These are phyloP conservation scores for Ifrita kowaldi DNA, from an alignment of 2,113 vertebrate genomes.

Conservation along the genomic window DNA sequence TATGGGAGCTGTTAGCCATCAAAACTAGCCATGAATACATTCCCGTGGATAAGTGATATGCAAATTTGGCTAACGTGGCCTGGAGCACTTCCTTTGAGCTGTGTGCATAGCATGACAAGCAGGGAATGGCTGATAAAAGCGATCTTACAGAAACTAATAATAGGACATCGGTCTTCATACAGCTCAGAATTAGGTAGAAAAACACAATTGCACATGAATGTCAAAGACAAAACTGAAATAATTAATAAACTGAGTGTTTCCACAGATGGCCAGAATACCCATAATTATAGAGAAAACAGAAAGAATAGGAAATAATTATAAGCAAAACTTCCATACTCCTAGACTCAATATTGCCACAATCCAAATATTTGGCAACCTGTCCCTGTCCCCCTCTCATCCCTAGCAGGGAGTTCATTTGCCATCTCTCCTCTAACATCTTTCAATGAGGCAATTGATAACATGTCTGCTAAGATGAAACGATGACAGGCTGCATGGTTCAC, in stretches of 20 bases:
- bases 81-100: neutral
- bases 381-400: fast-evolving
- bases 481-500: neutral
- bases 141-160: neutral
- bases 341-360: neutral
- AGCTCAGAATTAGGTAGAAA: neutral
- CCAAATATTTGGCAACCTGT: neutral
- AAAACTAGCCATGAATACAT: neutral
- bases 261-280: neutral
- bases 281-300: neutral
- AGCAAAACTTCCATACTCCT: neutral
- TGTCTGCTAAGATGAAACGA: neutral
- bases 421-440: neutral
- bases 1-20: neutral
- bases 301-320: neutral
- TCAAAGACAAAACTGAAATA: neutral
- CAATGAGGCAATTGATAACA: neutral
- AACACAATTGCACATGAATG: neutral
- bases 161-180: neutral
- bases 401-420: neutral
- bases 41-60: neutral
- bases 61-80: neutral
- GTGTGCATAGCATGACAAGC: neutral
- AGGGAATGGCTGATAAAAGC: neutral
- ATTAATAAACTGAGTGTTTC: neutral